Conservation (phyloP, 1,140 invertebrate species). For the Drosophila bifasciata region DNA sequence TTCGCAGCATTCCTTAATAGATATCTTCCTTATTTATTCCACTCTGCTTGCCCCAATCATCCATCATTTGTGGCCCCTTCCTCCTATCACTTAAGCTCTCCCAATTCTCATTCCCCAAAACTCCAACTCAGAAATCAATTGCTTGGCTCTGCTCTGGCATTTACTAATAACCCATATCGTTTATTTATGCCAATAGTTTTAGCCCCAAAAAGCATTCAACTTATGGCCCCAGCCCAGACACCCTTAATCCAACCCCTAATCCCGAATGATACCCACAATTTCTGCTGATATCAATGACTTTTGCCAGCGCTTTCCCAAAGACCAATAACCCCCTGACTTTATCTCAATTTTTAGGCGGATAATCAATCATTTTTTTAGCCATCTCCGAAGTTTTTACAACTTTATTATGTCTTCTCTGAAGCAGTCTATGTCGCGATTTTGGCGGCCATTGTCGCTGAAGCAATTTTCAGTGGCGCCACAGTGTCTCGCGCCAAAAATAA, state of each 20-base stretch:
- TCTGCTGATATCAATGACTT: slow-evolving; percentile 25
- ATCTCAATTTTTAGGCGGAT: slow-evolving; percentile 48
- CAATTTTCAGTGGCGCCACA: slow-evolving; percentile 54
- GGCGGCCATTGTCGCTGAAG: slow-evolving; percentile 38
- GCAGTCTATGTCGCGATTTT: slow-evolving; percentile 47
- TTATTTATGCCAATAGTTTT: slow-evolving; percentile 38
- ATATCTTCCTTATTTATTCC: background rate
- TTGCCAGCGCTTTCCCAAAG: slow-evolving; percentile 37
- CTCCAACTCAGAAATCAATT: slow-evolving; percentile 58
- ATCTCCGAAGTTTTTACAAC: slow-evolving; percentile 53
- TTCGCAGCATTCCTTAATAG: background rate
- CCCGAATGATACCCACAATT: slow-evolving; percentile 21
- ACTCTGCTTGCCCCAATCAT: background rate
- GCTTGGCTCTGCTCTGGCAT: slow-evolving; percentile 20
- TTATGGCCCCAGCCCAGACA: slow-evolving; percentile 34
- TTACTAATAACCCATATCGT: slow-evolving; percentile 63
- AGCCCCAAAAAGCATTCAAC: slow-evolving; percentile 36
- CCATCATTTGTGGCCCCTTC: slow-evolving; percentile 17
- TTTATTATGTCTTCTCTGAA: slow-evolving; percentile 59
- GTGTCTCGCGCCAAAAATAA: slow-evolving; percentile 74
- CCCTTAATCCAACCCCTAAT: too few species aligned
- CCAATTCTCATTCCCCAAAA: too few species aligned
- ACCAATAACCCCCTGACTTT: slow-evolving; percentile 46
- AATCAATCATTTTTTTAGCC: slow-evolving; percentile 72
- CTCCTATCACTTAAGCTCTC: background rate